A percentile compares a stretch with the other conserved stretches of the same genome.
Evolutionary conservation across 2,888 invertebrate species (phyloP).

Genomic region (Nasonia oneida): DNA sequence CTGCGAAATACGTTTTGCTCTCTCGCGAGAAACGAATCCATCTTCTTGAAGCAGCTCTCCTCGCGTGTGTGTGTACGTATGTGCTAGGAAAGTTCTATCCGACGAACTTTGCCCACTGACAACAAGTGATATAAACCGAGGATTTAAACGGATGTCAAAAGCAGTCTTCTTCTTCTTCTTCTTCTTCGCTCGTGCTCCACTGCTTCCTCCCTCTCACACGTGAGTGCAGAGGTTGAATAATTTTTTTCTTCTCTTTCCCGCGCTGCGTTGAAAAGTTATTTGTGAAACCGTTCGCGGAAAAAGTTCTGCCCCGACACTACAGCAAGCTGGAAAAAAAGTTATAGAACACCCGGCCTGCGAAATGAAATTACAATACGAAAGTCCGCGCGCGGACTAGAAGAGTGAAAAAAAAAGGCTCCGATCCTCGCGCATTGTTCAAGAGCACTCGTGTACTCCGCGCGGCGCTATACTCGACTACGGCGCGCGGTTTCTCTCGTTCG

Average conservation of each 20-base stretch:
- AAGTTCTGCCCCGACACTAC: slow-evolving; percentile 24
- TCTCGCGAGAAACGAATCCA: slow-evolving; percentile 31
- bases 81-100: slow-evolving; percentile 43
- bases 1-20: slow-evolving; percentile 23
- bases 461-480: slow-evolving; percentile 67
- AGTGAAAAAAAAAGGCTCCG: slow-evolving; percentile 75
- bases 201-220: slow-evolving; percentile 63
- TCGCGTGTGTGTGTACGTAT: neutral
- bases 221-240: slow-evolving; percentile 66
- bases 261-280: slow-evolving; percentile 22
- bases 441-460: slow-evolving; percentile 61
- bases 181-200: neutral
- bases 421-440: slow-evolving; percentile 71
- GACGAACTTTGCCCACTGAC: slow-evolving; percentile 47
- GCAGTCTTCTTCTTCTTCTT: slow-evolving; percentile 57
- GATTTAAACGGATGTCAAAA: slow-evolving; percentile 76
- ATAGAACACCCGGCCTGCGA: slow-evolving; percentile 44
- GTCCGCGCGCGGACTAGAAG: slow-evolving; percentile 75
- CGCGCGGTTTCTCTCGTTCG: slow-evolving; percentile 63
- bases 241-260: neutral
- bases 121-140: slow-evolving; percentile 59
- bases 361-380: slow-evolving; percentile 19
- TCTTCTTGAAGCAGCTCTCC: slow-evolving; percentile 30
- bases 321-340: slow-evolving; percentile 41
- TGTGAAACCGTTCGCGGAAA: slow-evolving; percentile 48